Conservation (phyloP, 2,113 vertebrate species). For the Candoia aspera region DNA sequence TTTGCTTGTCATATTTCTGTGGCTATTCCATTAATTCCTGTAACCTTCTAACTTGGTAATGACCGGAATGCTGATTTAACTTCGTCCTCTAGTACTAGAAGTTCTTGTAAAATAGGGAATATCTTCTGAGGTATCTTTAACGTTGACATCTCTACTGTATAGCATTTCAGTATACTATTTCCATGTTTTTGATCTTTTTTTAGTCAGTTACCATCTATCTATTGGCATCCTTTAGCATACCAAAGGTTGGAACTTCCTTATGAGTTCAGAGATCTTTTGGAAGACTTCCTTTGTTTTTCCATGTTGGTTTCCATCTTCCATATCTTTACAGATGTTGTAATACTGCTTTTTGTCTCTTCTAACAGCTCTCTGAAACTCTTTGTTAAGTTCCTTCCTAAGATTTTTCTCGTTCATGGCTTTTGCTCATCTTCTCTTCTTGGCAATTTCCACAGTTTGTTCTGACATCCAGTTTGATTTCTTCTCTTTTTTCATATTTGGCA, state of each 20-base stretch:
- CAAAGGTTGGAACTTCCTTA: not conserved
- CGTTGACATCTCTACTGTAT: not conserved
- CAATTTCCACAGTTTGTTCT: too few species aligned
- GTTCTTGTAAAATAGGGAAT: not conserved
- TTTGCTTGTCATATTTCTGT: not conserved
- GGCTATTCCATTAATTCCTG: not conserved
- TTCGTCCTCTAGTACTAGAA: not conserved
- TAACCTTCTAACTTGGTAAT: not conserved
- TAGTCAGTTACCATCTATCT: not conserved
- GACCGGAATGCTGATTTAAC: not conserved
- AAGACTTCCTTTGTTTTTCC: not conserved
- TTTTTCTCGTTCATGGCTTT: too few species aligned
- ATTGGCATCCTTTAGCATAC: not conserved
- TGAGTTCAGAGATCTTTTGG: not conserved
- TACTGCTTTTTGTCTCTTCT: not conserved
- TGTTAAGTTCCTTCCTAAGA: not conserved
- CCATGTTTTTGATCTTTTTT: not conserved
- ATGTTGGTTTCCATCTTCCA: too few species aligned
- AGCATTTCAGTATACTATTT: not conserved
- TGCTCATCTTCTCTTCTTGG: too few species aligned
- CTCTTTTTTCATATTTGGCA: too few species aligned
- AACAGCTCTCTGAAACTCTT: too few species aligned
- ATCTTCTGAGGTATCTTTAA: not conserved
- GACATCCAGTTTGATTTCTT: too few species aligned
- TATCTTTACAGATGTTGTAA: not conserved